phyloP scores from a whole-genome alignment of 1,140 invertebrate genomes.

The Bombus polaris region DNA sequence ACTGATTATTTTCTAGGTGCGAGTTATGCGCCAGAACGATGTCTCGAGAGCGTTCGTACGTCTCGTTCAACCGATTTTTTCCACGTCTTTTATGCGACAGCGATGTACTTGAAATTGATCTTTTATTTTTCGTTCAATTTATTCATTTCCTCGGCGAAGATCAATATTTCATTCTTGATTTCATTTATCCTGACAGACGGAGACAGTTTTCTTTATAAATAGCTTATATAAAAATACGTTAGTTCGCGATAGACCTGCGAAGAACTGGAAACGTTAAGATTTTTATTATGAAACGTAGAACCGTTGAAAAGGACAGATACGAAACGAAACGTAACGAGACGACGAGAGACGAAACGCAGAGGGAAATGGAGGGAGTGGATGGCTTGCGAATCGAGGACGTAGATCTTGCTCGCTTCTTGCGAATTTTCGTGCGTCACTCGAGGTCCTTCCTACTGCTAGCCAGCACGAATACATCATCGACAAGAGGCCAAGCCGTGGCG shows the following conservation, averaged over 20 bases:
- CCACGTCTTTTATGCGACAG: not conserved
- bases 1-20: too few species aligned
- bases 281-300: too few species aligned
- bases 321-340: not conserved
- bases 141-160: too few species aligned
- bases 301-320: too few species aligned
- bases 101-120: too few species aligned
- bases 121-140: too few species aligned
- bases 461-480: conserved; percentile 37
- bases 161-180: too few species aligned
- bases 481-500: conserved; percentile 42
- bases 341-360: not conserved
- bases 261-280: not conserved
- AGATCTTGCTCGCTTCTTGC: not conserved
- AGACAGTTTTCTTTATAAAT: too few species aligned
- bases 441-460: conserved; percentile 43
- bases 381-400: not conserved
- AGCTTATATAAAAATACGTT: too few species aligned
- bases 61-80: not conserved
- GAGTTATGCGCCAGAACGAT: not conserved
- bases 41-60: not conserved
- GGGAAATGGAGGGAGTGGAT: not conserved
- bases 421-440: conserved; percentile 28
- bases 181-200: too few species aligned
- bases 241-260: too few species aligned